A percentile compares a stretch with the other conserved stretches of the same genome.
Conservation (phyloP, 1,140 invertebrate species). For the Neotoxoptera formosana region DNA sequence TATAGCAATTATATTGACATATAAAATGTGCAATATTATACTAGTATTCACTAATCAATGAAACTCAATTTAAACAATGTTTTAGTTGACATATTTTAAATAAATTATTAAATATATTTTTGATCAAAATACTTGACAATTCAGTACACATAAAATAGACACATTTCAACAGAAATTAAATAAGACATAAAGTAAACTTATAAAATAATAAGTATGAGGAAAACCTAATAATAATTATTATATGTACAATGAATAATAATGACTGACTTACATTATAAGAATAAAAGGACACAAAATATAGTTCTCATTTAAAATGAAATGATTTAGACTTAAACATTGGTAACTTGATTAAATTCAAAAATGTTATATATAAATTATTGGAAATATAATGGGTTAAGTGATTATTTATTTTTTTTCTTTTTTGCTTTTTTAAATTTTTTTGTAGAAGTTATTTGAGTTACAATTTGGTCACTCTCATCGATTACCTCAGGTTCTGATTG, state of each 20-base stretch:
- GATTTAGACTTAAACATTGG: slow-evolving; percentile 24
- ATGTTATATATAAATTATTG: neutral
- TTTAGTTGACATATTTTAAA: neutral
- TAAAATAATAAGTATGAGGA: neutral
- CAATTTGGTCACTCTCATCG: slow-evolving; percentile 11
- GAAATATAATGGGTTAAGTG: slow-evolving; percentile 62
- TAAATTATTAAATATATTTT: neutral
- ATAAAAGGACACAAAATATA: too few species aligned
- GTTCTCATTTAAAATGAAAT: neutral
- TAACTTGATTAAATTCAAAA: slow-evolving; percentile 23
- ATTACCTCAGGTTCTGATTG: slow-evolving; percentile 36
- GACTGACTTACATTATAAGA: neutral
- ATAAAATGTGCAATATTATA: neutral
- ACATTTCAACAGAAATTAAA: neutral
- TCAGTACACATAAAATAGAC: slow-evolving; percentile 4
- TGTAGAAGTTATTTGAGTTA: neutral
- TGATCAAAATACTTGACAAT: slow-evolving; percentile 10
- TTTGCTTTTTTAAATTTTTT: slow-evolving; percentile 42
- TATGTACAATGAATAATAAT: neutral
- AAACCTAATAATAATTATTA: neutral
- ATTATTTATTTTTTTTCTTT: slow-evolving; percentile 47
- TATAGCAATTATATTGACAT: neutral
- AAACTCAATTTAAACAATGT: neutral
- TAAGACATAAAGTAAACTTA: neutral
- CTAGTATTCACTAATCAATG: neutral